Conservation (phyloP, 2,113 vertebrate genomes). For the Ciconia boyciana region DNA sequence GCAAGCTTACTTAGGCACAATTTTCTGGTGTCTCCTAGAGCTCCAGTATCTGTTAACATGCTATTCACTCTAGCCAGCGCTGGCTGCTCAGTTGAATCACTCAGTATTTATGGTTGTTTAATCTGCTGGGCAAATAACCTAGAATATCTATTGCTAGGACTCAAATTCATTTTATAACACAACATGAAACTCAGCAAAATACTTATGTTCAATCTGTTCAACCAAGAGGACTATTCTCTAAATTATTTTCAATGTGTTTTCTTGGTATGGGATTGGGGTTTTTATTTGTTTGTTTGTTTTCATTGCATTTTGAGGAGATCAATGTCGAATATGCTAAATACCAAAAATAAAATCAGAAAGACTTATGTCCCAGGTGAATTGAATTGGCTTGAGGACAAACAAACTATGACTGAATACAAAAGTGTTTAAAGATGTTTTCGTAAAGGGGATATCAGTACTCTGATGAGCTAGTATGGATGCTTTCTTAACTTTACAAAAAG, state of each 20-base stretch:
- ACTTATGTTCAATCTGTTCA: neutral
- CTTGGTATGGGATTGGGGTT: neutral
- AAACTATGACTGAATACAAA: neutral
- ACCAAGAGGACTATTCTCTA: neutral
- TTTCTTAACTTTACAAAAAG: neutral
- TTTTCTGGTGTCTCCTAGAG: neutral
- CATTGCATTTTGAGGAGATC: neutral
- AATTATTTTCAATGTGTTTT: neutral
- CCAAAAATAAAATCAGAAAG: neutral
- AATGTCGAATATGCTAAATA: neutral
- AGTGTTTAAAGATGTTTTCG: neutral
- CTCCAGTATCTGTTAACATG: neutral
- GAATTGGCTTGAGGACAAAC: neutral
- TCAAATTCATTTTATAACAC: neutral
- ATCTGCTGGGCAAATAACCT: neutral
- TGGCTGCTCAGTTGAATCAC: neutral
- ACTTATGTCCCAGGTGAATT: neutral
- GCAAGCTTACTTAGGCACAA: neutral
- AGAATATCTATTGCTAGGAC: neutral
- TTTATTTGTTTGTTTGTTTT: neutral
- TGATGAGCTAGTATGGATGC: neutral
- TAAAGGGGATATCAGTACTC: neutral
- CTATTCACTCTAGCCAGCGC: neutral
- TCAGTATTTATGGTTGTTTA: neutral
- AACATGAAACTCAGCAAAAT: conserved; percentile 1